Conservation (phyloP, 2,888 invertebrate genomes). For the Microctonus brassicae region DNA sequence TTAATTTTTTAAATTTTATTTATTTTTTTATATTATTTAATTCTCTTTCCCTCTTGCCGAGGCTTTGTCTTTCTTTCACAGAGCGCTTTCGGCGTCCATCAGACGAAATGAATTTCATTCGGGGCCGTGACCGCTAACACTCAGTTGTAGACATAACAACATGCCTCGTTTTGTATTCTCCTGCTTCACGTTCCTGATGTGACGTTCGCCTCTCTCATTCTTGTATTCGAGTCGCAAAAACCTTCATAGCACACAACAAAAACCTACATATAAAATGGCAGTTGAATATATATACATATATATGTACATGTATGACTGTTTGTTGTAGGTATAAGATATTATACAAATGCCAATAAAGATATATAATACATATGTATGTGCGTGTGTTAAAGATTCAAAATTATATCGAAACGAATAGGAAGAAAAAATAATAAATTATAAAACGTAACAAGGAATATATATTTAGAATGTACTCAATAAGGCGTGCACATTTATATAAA, state of each 20-base stretch:
- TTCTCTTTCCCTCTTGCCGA: too few relatives aligned
- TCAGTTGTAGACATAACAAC: slow-evolving; percentile 66
- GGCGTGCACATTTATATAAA: not conserved
- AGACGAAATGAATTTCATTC: slow-evolving; percentile 22
- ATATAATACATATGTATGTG: not conserved
- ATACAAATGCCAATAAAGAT: not conserved
- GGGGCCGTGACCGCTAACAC: slow-evolving; percentile 54
- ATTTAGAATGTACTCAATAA: too few relatives aligned
- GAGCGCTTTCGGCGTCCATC: not conserved
- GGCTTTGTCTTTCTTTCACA: not conserved
- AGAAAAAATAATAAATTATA: too few relatives aligned
- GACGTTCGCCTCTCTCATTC: not conserved
- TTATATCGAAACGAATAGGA: not conserved
- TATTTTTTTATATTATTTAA: too few relatives aligned
- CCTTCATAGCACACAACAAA: not conserved
- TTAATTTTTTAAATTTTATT: too few relatives aligned
- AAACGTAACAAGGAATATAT: too few relatives aligned
- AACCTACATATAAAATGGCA: not conserved
- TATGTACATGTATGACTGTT: not conserved
- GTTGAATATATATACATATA: not conserved
- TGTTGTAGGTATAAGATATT: not conserved
- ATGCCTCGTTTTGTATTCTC: slow-evolving; percentile 41
- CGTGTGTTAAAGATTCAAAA: not conserved
- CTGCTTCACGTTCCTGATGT: not conserved
- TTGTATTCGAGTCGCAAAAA: not conserved